phyloP scores from a whole-genome alignment of 2,797 vertebrate genomes.

The Rhadinocentrus ornatus region DNA sequence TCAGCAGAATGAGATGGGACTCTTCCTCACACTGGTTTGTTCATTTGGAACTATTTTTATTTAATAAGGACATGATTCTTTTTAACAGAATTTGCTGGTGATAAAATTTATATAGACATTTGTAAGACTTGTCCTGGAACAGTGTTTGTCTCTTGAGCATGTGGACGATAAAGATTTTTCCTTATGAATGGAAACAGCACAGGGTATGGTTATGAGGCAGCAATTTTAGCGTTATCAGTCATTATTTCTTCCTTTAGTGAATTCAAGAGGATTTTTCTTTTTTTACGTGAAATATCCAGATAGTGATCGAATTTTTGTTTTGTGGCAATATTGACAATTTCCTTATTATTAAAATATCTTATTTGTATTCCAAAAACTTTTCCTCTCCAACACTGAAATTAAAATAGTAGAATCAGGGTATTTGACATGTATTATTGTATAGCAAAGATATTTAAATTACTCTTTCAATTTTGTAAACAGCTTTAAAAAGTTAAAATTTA shows the following conservation, averaged over 20 bases:
- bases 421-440: slow-evolving; percentile 43
- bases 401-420: slow-evolving; percentile 58
- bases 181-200: slow-evolving; percentile 60
- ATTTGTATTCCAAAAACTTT: slow-evolving; percentile 35
- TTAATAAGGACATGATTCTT: neutral
- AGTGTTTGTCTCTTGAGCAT: slow-evolving; percentile 37
- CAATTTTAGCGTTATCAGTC: slow-evolving; percentile 23
- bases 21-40: neutral
- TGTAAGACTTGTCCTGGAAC: neutral
- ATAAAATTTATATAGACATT: neutral
- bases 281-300: slow-evolving; percentile 45
- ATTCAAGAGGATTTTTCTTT: slow-evolving; percentile 51
- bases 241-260: slow-evolving; percentile 48
- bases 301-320: slow-evolving; percentile 49
- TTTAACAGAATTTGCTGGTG: slow-evolving; percentile 13
- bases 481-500: slow-evolving; percentile 14
- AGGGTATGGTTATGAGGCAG: slow-evolving; percentile 37
- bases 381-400: slow-evolving; percentile 29
- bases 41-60: neutral
- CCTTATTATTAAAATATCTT: slow-evolving; percentile 7
- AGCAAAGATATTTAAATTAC: slow-evolving; percentile 28
- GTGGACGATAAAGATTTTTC: slow-evolving; percentile 42
- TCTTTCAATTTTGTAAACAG: slow-evolving; percentile 35
- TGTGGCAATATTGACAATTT: slow-evolving; percentile 43
- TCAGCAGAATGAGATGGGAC: neutral